Conservation (phyloP, 2,113 vertebrate genomes). For the Corvus moneduloides region DNA sequence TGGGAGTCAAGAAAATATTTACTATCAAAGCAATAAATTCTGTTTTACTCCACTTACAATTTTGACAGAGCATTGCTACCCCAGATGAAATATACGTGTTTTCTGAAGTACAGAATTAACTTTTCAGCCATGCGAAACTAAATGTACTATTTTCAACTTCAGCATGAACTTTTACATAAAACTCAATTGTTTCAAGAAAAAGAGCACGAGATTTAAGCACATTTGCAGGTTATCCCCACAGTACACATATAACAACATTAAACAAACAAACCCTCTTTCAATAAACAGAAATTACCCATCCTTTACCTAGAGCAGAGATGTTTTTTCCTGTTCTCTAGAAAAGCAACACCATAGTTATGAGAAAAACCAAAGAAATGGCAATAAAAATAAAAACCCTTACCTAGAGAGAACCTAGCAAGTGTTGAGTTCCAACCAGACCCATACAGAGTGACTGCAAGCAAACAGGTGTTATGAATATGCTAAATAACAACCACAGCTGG, state of each 20-base stretch:
- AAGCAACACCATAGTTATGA: background rate
- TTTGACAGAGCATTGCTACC: background rate
- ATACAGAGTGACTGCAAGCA: fast-evolving
- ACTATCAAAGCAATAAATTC: background rate
- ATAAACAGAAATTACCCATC: background rate
- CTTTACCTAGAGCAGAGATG: background rate
- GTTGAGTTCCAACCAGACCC: fast-evolving
- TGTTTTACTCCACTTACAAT: background rate
- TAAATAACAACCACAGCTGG: background rate
- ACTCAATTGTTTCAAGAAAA: background rate
- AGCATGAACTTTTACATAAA: background rate
- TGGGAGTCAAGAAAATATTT: background rate
- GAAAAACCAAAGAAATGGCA: fast-evolving
- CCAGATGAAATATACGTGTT: fast-evolving
- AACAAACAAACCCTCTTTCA: background rate
- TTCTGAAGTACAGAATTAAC: background rate
- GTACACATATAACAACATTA: fast-evolving
- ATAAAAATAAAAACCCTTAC: background rate
- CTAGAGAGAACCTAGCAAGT: background rate
- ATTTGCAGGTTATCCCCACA: fast-evolving
- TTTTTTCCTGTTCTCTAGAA: background rate
- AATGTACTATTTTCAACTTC: background rate
- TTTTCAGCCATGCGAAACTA: background rate
- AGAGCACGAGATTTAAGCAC: background rate
- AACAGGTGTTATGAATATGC: background rate